These are phyloP conservation scores for Bedellia somnulentella DNA, from an alignment of 2,888 invertebrate species.

Conservation along the genomic window DNA sequence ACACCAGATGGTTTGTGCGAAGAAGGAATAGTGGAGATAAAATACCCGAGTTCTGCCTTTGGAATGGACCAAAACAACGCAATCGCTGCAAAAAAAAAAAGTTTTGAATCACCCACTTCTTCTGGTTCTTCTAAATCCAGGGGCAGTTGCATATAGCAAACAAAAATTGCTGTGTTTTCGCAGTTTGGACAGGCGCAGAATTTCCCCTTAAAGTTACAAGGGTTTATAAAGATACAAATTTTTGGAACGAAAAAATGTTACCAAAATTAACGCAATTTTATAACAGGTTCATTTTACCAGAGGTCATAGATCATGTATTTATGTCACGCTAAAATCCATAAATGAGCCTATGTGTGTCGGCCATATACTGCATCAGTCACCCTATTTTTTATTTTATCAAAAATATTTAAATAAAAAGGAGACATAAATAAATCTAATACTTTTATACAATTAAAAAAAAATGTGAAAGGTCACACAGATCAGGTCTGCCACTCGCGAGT, in stretches of 20 bases:
- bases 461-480: too few species aligned
- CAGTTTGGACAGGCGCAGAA: background rate
- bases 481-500: too few species aligned
- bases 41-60: conserved; percentile 6
- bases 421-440: too few species aligned
- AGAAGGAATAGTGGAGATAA: conserved; percentile 4
- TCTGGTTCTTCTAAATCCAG: conserved; percentile 7
- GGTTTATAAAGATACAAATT: background rate
- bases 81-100: conserved; percentile 4
- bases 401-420: too few species aligned
- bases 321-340: too few species aligned
- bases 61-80: conserved; percentile 5
- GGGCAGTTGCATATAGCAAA: conserved; percentile 7
- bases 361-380: too few species aligned
- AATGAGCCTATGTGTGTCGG: too few species aligned
- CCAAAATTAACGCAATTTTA: background rate
- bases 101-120: conserved; percentile 4
- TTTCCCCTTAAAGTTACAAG: background rate
- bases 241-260: background rate
- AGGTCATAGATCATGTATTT: conserved; percentile 1
- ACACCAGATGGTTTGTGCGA: conserved; percentile 9
- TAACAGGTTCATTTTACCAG: conserved; percentile 1
- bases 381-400: too few species aligned
- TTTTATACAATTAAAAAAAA: too few species aligned
- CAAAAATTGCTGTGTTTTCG: conserved; percentile 1